A percentile compares a stretch with the other conserved stretches of the same genome.
These are phyloP conservation scores for Eulemur rubriventer DNA, from an alignment of 2,797 vertebrate genomes.

Conservation along the genomic window DNA sequence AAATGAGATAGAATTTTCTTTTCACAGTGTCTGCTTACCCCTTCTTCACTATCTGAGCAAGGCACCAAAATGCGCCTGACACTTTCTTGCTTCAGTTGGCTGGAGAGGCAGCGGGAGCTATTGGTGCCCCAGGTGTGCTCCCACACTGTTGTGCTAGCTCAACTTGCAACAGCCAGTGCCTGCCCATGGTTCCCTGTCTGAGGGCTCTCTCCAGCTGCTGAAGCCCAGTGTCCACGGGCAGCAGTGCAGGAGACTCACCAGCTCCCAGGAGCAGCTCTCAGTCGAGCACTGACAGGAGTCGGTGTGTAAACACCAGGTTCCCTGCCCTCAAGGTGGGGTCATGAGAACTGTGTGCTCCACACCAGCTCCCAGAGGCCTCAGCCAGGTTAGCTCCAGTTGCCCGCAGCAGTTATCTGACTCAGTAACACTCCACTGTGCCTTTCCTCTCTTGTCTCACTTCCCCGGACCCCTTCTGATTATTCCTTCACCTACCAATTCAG, in stretches of 20 bases:
- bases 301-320: background rate
- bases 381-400: no score
- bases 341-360: fast-evolving
- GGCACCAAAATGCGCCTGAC: fast-evolving
- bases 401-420: background rate
- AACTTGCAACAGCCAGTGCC: fast-evolving
- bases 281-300: background rate
- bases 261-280: background rate
- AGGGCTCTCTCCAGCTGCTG: background rate
- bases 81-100: background rate
- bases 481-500: background rate
- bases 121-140: background rate
- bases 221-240: background rate
- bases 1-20: background rate
- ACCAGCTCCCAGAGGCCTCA: background rate
- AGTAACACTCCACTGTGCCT: no score
- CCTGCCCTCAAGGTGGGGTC: background rate
- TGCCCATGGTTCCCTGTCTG: no score
- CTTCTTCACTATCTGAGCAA: background rate
- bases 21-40: background rate
- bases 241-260: background rate
- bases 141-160: background rate
- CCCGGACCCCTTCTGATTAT: background rate
- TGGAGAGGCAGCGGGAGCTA: background rate
- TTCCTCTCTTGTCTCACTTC: background rate